A percentile compares a stretch with the other conserved stretches of the same genome.
Conservation (phyloP, 2,888 invertebrate genomes). For the Vesta saturnalis region DNA sequence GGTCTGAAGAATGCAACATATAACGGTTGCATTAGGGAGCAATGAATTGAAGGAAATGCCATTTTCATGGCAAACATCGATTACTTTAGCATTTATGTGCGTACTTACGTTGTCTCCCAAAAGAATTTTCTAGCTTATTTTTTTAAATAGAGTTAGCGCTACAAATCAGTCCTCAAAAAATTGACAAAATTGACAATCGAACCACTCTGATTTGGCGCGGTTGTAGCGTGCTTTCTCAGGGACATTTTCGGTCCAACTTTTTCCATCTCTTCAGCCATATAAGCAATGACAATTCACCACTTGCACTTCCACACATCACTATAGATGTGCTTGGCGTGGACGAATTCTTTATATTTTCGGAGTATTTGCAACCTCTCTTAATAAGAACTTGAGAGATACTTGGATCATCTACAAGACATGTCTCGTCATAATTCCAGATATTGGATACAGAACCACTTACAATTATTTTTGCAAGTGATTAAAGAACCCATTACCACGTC, state of each 20-base stretch:
- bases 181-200: no score
- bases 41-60: no score
- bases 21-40: no score
- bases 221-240: background rate
- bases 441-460: no score
- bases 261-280: no score
- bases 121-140: background rate
- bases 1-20: no score
- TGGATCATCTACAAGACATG: constrained; percentile 3
- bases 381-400: background rate
- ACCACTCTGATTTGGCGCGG: background rate
- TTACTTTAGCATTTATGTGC: background rate
- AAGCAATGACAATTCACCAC: background rate
- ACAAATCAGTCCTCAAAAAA: no score
- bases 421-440: no score
- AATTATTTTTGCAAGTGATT: no score
- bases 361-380: background rate
- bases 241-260: no score
- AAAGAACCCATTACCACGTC: no score
- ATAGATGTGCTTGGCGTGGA: background rate
- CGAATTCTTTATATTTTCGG: background rate
- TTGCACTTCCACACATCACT: background rate
- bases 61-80: no score
- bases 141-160: background rate
- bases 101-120: background rate